Evolutionary conservation across 2,888 invertebrate genomes (phyloP).

Genomic region (Thymelicus acteon): DNA sequence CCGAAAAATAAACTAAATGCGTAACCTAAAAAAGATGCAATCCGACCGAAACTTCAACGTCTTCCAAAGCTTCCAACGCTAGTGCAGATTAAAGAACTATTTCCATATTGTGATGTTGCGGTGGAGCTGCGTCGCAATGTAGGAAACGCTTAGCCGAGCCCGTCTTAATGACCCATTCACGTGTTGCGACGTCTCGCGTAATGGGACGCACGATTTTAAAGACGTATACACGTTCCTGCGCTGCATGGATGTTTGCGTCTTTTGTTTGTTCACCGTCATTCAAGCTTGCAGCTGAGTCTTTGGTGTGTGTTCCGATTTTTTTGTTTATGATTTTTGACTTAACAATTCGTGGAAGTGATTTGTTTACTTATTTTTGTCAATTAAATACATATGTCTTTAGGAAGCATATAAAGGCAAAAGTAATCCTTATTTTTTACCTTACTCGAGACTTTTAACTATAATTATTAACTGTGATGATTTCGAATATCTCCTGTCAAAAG

Average conservation of each 20-base stretch:
- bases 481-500: neutral
- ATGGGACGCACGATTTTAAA: slow-evolving; percentile 60
- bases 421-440: no score
- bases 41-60: no score
- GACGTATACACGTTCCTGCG: slow-evolving; percentile 11
- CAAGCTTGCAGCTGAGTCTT: neutral
- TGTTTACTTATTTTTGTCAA: no score
- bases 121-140: slow-evolving; percentile 47
- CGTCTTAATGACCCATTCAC: slow-evolving; percentile 73
- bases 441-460: no score
- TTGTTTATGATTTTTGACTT: neutral
- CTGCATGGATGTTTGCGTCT: slow-evolving; percentile 14
- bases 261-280: slow-evolving; percentile 13
- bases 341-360: no score
- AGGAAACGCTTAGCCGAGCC: slow-evolving; percentile 61
- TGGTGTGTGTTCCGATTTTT: neutral
- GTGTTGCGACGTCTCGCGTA: slow-evolving; percentile 50
- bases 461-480: no score
- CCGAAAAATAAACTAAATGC: no score
- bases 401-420: no score
- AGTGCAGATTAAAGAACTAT: slow-evolving; percentile 12
- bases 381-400: no score
- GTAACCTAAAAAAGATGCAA: no score
- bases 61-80: slow-evolving; percentile 12
- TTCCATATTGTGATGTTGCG: slow-evolving; percentile 25